Evolutionary conservation across 1,140 invertebrate species (phyloP).

Genomic region (Drosophila kikkawai): DNA sequence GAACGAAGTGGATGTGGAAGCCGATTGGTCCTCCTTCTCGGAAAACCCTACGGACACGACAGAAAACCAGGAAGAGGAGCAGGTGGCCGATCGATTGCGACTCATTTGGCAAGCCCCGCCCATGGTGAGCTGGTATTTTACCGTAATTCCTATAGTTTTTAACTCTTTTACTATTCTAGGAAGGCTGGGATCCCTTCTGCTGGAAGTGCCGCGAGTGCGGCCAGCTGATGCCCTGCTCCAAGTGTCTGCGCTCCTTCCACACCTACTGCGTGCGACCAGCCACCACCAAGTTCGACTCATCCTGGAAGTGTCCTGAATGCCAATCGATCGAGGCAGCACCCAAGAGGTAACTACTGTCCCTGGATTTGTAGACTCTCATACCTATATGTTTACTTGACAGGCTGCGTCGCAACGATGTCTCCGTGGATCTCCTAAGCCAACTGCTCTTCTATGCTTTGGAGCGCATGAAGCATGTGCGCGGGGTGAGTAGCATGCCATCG

Average conservation of each 20-base stretch:
- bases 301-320: conserved; percentile 96
- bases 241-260: conserved; percentile 95
- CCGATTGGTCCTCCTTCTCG: conserved; percentile 32
- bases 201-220: conserved; percentile 93
- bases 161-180: conserved; percentile 32
- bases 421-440: conserved; percentile 75
- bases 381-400: conserved; percentile 31
- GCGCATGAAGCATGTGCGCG: conserved; percentile 74
- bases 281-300: conserved; percentile 85
- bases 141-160: neutral
- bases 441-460: conserved; percentile 75
- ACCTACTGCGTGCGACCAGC: conserved; percentile 90
- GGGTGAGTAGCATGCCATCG: conserved; percentile 67
- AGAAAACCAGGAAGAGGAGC: conserved; percentile 29
- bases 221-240: conserved; percentile 88
- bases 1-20: conserved; percentile 21
- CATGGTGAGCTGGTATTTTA: conserved; percentile 47
- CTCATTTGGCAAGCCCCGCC: conserved; percentile 59
- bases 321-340: conserved; percentile 91
- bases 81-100: conserved; percentile 42
- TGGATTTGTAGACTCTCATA: neutral
- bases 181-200: conserved; percentile 91
- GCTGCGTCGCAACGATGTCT: conserved; percentile 68
- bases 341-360: conserved; percentile 85
- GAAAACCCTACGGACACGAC: conserved; percentile 26